Evolutionary conservation across 2,888 invertebrate genomes (phyloP), one percentile per base, ranked within the genome.

Genomic region (Xanthorhoe designata): DNA sequence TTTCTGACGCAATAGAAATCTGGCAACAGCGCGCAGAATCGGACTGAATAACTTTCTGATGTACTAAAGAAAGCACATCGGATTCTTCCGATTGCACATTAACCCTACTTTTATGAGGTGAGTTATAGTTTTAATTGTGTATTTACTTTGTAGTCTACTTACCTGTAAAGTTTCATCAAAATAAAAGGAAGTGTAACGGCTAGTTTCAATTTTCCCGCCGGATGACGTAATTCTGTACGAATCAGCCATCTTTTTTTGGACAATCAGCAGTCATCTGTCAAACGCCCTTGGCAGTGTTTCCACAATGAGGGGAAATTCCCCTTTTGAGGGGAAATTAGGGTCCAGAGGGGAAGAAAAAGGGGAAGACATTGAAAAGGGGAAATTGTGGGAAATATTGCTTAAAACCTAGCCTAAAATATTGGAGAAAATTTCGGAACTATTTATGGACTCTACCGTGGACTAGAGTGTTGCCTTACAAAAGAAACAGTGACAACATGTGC

Each of bases 1-100:
- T 90, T 79, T 92, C 93, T 93, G 92, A 93, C 88, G 92, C 92
- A 92, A 93, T 88, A 87, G 80, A 91, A 79, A 88, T 86, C 87
- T 91, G 92, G 91, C 92, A 92, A 92, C 92, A 90, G 83, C 87
- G 91, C 90, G 75, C 83, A 77, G 85, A 87, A 76, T 89, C 84
- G 74, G 87, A 88, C 75, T 92, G 86, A 92, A 85, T 78, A 75
- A 73, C 70, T 78, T 80, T 77, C 88, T 81, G 77, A 92, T 92
- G 92, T 85, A 82, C 87, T 90, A 84, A 77, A 78, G 86, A 42
- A 80, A 82, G 71, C 72, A 79, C 55, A 75, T 85, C 79, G 81
- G 82, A 84, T 82, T 81, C 75, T 76, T 71, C 74, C 74, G 77
- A 73, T 75, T 80, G 77, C 69, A 77, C 86, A 86, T 83, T 68